These are phyloP conservation scores for Sebastes iracundus DNA, from an alignment of 2,797 vertebrate species.

Conservation along the genomic window DNA sequence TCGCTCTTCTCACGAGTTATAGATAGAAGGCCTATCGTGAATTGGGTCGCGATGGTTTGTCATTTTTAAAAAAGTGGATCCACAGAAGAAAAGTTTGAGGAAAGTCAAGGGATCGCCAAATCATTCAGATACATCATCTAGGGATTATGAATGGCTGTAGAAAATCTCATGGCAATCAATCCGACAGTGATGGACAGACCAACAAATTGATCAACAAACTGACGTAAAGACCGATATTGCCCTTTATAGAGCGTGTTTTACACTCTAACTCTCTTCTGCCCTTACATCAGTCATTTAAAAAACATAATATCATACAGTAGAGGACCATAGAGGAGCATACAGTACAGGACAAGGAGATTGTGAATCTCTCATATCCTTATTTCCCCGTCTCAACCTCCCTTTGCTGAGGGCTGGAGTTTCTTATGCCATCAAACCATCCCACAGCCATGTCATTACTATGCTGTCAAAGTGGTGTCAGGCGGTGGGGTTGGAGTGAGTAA, in stretches of 20 bases:
- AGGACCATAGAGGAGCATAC: constrained; percentile 3
- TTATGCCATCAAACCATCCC: constrained; percentile 71
- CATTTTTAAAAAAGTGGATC: no score
- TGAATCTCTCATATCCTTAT: constrained; percentile 51
- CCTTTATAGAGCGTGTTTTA: background rate
- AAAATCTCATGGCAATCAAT: background rate
- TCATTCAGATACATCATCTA: background rate
- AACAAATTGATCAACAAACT: background rate
- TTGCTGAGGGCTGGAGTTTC: constrained; percentile 59
- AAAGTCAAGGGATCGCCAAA: background rate
- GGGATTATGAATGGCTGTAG: background rate
- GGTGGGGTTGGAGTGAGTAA: constrained; percentile 71
- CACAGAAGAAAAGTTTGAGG: background rate
- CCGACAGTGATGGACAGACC: background rate
- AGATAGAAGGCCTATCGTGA: no score
- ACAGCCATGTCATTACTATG: constrained; percentile 67
- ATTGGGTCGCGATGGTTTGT: no score
- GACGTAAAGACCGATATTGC: background rate
- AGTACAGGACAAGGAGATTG: constrained; percentile 30
- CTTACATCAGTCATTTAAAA: constrained; percentile 15
- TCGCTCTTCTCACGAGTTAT: no score
- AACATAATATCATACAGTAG: background rate
- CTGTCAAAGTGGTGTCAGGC: constrained; percentile 75
- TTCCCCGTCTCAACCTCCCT: constrained; percentile 51
- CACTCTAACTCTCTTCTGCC: background rate